A percentile compares a stretch with the other conserved stretches of the same genome.
Evolutionary conservation across 2,888 invertebrate genomes (phyloP).

Genomic region (Lithodes maja): DNA sequence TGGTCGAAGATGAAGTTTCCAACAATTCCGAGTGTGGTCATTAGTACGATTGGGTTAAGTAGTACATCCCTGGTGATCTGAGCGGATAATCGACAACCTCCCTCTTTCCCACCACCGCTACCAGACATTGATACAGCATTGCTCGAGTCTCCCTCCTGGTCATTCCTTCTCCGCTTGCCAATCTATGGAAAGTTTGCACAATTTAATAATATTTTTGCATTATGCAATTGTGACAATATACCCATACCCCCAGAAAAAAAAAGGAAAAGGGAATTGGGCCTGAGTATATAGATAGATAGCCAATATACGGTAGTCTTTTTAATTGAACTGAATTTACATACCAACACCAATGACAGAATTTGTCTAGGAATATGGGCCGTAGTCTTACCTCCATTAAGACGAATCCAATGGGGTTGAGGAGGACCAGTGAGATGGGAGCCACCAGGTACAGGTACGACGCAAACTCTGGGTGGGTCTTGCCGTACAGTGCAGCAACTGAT

Average conservation of each 20-base stretch:
- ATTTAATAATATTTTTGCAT: no score
- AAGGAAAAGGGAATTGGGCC: no score
- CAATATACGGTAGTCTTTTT: no score
- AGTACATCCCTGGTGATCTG: conserved; percentile 81
- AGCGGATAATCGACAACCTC: conserved; percentile 53
- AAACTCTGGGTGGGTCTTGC: conserved; percentile 90
- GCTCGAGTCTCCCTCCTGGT: neutral
- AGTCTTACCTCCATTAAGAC: conserved; percentile 83
- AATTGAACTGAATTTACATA: no score
- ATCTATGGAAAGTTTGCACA: conserved; percentile 14
- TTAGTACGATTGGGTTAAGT: conserved; percentile 91
- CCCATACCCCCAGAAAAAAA: no score
- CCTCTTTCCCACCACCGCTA: neutral
- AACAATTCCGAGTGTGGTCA: conserved; percentile 92
- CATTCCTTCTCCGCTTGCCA: conserved; percentile 36
- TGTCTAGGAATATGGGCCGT: no score
- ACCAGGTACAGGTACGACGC: conserved; percentile 92
- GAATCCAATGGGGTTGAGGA: conserved; percentile 94
- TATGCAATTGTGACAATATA: no score
- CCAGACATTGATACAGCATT: neutral
- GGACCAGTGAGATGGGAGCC: conserved; percentile 94
- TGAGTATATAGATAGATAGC: no score
- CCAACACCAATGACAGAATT: no score
- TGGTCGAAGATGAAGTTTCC: conserved; percentile 89
- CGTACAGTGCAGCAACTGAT: conserved; percentile 89